Percentiles rank a stretch among this genome's conserved stretches.
These are phyloP conservation scores for Calyptommatus sinebrachiatus DNA, from an alignment of 2,113 vertebrate species.

Conservation along the genomic window DNA sequence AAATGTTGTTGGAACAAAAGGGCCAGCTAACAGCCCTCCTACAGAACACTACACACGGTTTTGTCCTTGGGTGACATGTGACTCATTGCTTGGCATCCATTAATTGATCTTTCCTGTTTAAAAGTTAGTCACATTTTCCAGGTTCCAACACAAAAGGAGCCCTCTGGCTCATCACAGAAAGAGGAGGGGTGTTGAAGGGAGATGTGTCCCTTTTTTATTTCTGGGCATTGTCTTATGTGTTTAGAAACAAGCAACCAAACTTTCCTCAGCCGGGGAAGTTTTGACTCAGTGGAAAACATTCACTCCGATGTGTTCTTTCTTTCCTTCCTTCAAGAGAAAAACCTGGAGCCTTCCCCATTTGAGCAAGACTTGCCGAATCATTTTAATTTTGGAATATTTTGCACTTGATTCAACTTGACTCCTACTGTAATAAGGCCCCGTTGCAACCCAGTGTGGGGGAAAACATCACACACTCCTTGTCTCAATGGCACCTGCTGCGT, in stretches of 20 bases:
- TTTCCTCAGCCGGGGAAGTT: background rate
- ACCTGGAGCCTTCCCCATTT: background rate
- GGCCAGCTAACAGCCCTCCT: background rate
- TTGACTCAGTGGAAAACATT: slow-evolving; percentile 13
- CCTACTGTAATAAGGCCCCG: background rate
- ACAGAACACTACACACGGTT: background rate
- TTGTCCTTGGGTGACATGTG: slow-evolving; percentile 3
- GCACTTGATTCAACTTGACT: background rate
- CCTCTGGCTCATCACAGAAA: slow-evolving; percentile 2
- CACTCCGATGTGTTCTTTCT: background rate
- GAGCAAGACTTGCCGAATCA: background rate
- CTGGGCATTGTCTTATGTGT: background rate
- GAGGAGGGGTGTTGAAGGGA: background rate
- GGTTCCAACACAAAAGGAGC: slow-evolving; percentile 24
- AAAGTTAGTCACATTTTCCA: slow-evolving; percentile 30
- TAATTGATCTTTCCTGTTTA: slow-evolving; percentile 8
- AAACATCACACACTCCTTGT: too few relatives aligned
- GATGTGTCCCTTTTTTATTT: background rate
- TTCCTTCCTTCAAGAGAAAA: background rate
- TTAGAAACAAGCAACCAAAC: background rate
- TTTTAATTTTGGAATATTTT: background rate
- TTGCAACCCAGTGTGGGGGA: too few relatives aligned
- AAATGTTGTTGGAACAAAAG: background rate
- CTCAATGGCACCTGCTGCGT: too few relatives aligned
- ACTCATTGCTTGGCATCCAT: slow-evolving; percentile 21